Base-by-base conservation (phyloP, 2,888 invertebrate genomes). In the Aspidiotus destructor region DNA sequence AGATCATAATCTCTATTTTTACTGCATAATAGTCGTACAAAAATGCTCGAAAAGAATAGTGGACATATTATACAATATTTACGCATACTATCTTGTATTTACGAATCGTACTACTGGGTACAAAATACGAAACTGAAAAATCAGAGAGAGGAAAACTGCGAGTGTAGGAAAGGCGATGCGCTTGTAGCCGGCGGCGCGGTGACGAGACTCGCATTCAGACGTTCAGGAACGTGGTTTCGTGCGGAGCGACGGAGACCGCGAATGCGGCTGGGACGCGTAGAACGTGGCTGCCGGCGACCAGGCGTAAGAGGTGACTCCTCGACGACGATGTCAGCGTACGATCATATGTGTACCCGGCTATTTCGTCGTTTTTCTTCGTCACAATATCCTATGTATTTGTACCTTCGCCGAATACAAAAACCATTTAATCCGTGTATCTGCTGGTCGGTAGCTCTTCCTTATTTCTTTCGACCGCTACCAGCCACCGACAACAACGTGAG, bases 171-270 rank as follows among this genome's bases (percentile, higher is more conserved):
- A 65, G 57, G 65, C 57, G 58, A 65, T 28, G 28, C 28, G 65
- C 65, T 44, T 42, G 57, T 65, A 65, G 65, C 65, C 65, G 13
- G 28, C n/a, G 65, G 65, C 65, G 16, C 15, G 58, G 58, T 65
- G 65, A 65, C 65, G 57, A 65, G 65, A 65, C 65, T 65, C 54
- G n/a, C 54, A 54, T 55, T 57, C 65, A 65, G 65, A 65, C 65
- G 65, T 55, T 65, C 58, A 57, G 65, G 65, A 65, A 65, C 65
- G 65, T 65, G 57, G 65, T 65, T 65, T 65, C 55, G 55, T 65
- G 58, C 65, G 63, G 55, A 41, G 28, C 28, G 28, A 28, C 62
- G n/a, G 48, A 48, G 48, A 48, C 48, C 48, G 48, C 58, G 57
- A 57, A 65, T 57, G 65, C 58, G 57, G 44, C 55, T 57, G 65